These are phyloP conservation scores for Diplosoma virens DNA, from an alignment of 23 tunicate species.

Conservation along the genomic window DNA sequence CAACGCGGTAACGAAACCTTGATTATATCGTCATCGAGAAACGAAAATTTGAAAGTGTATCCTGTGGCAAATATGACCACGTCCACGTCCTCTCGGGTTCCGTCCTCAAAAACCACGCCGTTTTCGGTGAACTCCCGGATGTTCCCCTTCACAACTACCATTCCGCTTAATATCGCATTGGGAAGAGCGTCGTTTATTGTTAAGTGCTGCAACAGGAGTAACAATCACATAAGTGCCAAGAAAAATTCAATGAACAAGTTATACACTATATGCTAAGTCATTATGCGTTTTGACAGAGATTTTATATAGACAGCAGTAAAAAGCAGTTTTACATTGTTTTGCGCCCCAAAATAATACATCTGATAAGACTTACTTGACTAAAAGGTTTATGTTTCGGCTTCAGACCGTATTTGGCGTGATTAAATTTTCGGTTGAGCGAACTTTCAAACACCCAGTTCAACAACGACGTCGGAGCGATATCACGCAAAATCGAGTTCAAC, in stretches of 20 bases:
- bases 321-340: no score
- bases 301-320: no score
- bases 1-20: no score
- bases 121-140: constrained; percentile 43
- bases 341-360: no score
- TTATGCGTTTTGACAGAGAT: no score
- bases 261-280: no score
- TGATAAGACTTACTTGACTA: constrained; percentile 41
- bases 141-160: constrained; percentile 45
- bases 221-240: no score
- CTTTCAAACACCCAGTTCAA: background rate
- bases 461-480: background rate
- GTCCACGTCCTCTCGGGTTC: constrained; percentile 56
- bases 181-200: constrained; percentile 72
- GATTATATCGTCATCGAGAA: constrained; percentile 47
- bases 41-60: constrained; percentile 48
- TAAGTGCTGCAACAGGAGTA: constrained; percentile 58
- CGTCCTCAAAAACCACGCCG: constrained; percentile 77
- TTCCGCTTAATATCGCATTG: constrained; percentile 60
- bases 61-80: constrained; percentile 83
- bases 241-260: no score
- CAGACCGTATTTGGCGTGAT: constrained; percentile 69
- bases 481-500: background rate
- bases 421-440: constrained; percentile 38
- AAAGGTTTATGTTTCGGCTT: constrained; percentile 66